These are phyloP conservation scores for Luscinia luscinia DNA, from an alignment of 2,797 vertebrate species.

Conservation along the genomic window DNA sequence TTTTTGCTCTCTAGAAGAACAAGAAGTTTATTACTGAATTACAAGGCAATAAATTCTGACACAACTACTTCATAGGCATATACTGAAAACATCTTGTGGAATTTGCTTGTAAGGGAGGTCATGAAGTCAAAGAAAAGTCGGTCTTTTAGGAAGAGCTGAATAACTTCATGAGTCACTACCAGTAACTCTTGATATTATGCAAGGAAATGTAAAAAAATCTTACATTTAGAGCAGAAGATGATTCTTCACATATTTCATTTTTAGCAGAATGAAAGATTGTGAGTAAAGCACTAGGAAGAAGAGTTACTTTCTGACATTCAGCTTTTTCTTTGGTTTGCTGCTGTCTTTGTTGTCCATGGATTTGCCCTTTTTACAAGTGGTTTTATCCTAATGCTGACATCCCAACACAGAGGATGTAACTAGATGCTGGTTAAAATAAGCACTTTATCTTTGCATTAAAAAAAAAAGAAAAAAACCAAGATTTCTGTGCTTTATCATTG, in stretches of 20 bases:
- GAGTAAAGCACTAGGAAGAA: not conserved
- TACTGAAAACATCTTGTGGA: not conserved
- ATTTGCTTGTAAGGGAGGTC: conserved; percentile 32
- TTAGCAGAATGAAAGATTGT: not conserved
- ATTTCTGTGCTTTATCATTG: not conserved
- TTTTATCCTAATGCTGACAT: not conserved
- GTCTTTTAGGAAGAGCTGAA: conserved; percentile 34
- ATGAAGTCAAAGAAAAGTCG: conserved; percentile 31
- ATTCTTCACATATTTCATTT: not conserved
- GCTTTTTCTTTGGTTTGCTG: not conserved
- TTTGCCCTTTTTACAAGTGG: not conserved
- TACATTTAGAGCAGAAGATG: not conserved
- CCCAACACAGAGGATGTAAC: not conserved
- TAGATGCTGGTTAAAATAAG: not conserved
- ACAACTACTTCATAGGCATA: not conserved
- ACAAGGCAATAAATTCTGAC: conserved; percentile 3
- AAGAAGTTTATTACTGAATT: conserved; percentile 13
- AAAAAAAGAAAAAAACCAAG: not conserved
- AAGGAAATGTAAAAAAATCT: not conserved
- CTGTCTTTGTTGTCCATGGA: not conserved
- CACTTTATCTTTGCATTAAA: not conserved
- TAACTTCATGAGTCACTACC: conserved; percentile 32
- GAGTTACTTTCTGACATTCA: not conserved
- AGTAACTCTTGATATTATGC: not conserved
- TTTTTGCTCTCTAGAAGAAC: not conserved